phyloP scores from a whole-genome alignment of 2,888 invertebrate species.

The Phyllotreta striolata region DNA sequence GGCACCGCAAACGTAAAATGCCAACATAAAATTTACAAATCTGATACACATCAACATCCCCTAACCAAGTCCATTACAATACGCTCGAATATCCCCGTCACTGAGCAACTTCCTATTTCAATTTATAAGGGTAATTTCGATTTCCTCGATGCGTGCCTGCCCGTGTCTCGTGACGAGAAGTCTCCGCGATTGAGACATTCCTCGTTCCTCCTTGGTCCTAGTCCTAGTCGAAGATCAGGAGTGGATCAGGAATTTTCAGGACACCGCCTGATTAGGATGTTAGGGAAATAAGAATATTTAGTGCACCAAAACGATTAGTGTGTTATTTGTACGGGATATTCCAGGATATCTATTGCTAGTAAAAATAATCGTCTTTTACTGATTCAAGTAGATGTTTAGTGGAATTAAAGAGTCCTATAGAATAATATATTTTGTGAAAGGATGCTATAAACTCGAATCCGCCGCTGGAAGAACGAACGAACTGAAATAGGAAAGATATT shows the following conservation, averaged over 20 bases:
- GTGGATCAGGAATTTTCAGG: conserved; percentile 3
- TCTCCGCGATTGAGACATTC: conserved; percentile 21
- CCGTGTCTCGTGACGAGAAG: conserved; percentile 21
- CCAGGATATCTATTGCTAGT: too few relatives aligned
- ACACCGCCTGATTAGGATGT: not conserved
- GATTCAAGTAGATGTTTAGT: too few relatives aligned
- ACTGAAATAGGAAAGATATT: conserved; percentile 41
- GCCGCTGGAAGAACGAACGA: conserved; percentile 22
- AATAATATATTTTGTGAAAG: too few relatives aligned
- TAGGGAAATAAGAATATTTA: too few relatives aligned
- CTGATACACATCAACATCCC: conserved; percentile 11
- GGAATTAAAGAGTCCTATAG: too few relatives aligned
- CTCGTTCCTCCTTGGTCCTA: not conserved
- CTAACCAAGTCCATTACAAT: conserved; percentile 18
- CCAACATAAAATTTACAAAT: conserved; percentile 16
- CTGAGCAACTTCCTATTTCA: conserved; percentile 36
- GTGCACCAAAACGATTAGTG: too few relatives aligned
- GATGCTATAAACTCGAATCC: conserved; percentile 5
- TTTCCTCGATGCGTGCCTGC: conserved; percentile 31
- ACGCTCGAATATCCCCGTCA: conserved; percentile 24
- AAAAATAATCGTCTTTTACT: too few relatives aligned
- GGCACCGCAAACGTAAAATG: too few relatives aligned
- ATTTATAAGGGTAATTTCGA: conserved; percentile 42
- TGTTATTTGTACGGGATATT: too few relatives aligned
- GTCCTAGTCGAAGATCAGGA: conserved; percentile 1